These are phyloP conservation scores for Lophius piscatorius DNA, from an alignment of 2,113 vertebrate species.

Conservation along the genomic window DNA sequence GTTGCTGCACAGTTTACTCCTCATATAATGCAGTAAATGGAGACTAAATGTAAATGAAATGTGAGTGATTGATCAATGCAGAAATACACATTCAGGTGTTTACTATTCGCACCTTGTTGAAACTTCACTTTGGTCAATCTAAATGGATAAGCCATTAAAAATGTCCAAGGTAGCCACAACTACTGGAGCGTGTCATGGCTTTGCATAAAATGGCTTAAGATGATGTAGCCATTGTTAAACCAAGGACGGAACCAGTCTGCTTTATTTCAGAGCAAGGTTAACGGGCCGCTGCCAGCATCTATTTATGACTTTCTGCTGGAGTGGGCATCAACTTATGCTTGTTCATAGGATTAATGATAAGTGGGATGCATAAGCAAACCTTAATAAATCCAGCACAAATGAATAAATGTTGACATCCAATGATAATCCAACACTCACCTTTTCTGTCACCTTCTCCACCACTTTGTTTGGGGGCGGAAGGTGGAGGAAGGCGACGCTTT, in stretches of 20 bases:
- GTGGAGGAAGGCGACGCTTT: slow-evolving; percentile 76
- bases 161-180: background rate
- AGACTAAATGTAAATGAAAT: too few relatives aligned
- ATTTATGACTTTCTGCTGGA: background rate
- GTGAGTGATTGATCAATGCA: too few relatives aligned
- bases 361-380: background rate
- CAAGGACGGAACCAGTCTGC: background rate
- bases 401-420: background rate
- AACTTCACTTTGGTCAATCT: background rate
- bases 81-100: background rate
- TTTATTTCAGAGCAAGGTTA: background rate
- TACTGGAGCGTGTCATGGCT: background rate
- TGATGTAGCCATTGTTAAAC: background rate
- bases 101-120: background rate
- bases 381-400: background rate
- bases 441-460: slow-evolving; percentile 48
- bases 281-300: background rate
- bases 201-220: slow-evolving; percentile 2
- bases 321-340: too few relatives aligned
- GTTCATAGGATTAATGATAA: background rate
- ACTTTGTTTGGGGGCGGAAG: slow-evolving; percentile 58
- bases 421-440: slow-evolving; percentile 18
- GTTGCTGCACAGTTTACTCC: background rate
- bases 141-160: too few relatives aligned
- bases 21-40: background rate